Base-by-base conservation (phyloP, 2,113 vertebrate species). In the Mesitornis unicolor region DNA sequence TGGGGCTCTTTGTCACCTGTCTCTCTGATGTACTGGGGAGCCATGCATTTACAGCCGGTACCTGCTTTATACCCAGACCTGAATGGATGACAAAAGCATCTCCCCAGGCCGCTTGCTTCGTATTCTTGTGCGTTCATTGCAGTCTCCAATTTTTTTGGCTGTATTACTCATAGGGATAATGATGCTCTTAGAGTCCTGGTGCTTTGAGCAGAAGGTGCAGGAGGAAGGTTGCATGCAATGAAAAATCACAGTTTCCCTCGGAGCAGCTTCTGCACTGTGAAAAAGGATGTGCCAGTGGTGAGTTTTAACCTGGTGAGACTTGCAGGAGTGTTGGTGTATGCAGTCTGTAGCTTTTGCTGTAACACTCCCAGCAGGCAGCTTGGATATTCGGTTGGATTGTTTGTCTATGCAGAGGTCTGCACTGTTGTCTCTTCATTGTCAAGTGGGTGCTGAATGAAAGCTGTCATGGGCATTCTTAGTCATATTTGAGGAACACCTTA, bases 151-250 rank as follows among this genome's bases (percentile, higher is more conserved):
- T 60, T 60, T 47, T 80, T 70, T 70, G 47, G 26, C 60, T 84
- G 1, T 89, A 13, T 92, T 89, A 43, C 56, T 84, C 22, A 6
- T 93, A 93, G 86, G 88, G 88, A 24, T 83, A 92, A 88, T 16
- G 70, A 90, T 88, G 59, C 59, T 77, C 35, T 91, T 40, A 73
- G 42, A 67, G 59, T 57, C 59, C 70, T 83, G 53, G 11, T 86
- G 63, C 50, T 71, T 75, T 96, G 59, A 86, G 83, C 50, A 43
- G 85, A 54, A 90, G 53, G 83, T 92, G 63, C 35, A 65, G 47
- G 73, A 78, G 56, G 74, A 90, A 81, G 51, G 59, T 95, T 83
- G 4, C 51, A 28, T 40, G 86, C 56, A 59, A 74, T 50, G 64
- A 38, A 75, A 87, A 84, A 29, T 33, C 24, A 18, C 56, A 21